Evolutionary conservation across 2,888 invertebrate genomes (phyloP).

Genomic region (Allacma fusca): DNA sequence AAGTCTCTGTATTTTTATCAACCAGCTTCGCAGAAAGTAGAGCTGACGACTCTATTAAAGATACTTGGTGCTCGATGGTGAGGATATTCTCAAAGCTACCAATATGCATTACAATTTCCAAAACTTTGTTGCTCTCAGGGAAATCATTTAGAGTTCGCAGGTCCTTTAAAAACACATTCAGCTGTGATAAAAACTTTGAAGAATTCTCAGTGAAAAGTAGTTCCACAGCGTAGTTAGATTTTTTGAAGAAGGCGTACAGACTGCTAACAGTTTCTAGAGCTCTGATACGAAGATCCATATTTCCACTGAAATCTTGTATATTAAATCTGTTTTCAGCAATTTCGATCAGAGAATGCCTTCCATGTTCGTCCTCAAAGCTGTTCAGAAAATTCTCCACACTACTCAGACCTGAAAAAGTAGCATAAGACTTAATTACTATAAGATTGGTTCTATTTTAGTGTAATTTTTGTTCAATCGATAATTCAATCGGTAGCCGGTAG

Average conservation of each 20-base stretch:
- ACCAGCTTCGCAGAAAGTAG: background rate
- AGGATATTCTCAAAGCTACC: constrained; percentile 7
- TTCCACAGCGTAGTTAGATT: constrained; percentile 26
- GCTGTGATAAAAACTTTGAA: background rate
- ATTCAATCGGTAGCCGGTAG: background rate
- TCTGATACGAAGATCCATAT: background rate
- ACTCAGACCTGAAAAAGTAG: constrained; percentile 20
- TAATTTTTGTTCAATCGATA: background rate
- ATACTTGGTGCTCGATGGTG: background rate
- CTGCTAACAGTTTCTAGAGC: constrained; percentile 22
- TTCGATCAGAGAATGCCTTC: constrained; percentile 34
- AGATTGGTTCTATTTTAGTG: background rate
- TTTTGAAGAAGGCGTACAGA: constrained; percentile 33
- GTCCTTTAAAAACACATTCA: background rate
- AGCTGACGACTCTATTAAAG: background rate
- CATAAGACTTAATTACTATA: background rate
- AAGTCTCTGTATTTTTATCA: background rate
- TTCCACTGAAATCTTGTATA: background rate
- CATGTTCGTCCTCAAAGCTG: constrained; percentile 32
- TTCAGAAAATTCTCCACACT: constrained; percentile 40
- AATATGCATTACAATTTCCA: constrained; percentile 5
- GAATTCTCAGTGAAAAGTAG: background rate
- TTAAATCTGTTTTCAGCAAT: constrained; percentile 41
- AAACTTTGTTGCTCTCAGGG: background rate
- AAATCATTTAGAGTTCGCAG: background rate